Evolutionary conservation across 2,888 invertebrate species (phyloP), one percentile per base, ranked within the genome.

Genomic region (Cephus rjabovi): DNA sequence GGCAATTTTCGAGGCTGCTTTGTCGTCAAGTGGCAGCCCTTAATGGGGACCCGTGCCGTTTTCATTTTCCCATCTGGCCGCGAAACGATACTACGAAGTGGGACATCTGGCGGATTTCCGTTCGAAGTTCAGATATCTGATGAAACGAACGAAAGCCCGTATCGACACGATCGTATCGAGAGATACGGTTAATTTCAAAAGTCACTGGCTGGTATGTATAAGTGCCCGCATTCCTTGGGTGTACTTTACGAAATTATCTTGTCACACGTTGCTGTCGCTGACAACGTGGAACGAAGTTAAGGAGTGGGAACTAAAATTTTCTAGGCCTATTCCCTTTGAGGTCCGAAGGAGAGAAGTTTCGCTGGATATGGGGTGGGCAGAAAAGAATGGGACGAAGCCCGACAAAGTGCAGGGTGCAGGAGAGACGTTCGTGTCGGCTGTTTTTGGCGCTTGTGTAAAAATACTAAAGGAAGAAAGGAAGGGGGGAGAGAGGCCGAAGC

Each of bases 1-100:
- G 83, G 83, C 84, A 81, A 84, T 87, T 86, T 84, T 84, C 84
- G 80, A 82, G 83, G 81, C 80, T 79, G 79, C 83, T 83, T 83
- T 83, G 83, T 83, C 80, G 76, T 75, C 76, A 11, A 71, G 56
- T 56, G 56, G 56, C 56, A 9, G 23, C 9, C 23, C 23, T 56
- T 56, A 56, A 56, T 56, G 23, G 56, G 23, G 23, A 56, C 23
- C 9, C 56, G 23, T 9, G 56, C 80, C 76, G 76, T 71, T 69
- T 79, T 77, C 56, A 75, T 73, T 75, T 56, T 56, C 56, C 70
- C 69, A 30, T 73, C 15, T 69, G 77, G 73, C 75, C 70, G 73
- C 84, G 81, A 23, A 40, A 34, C 68, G 69, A 79, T 56, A 68
- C 34, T 33, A 68, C 75, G 75, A 69, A 69, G 75, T 77, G 75